These are phyloP conservation scores for Nymphalis c-album DNA, from an alignment of 2,888 invertebrate genomes.

Conservation along the genomic window DNA sequence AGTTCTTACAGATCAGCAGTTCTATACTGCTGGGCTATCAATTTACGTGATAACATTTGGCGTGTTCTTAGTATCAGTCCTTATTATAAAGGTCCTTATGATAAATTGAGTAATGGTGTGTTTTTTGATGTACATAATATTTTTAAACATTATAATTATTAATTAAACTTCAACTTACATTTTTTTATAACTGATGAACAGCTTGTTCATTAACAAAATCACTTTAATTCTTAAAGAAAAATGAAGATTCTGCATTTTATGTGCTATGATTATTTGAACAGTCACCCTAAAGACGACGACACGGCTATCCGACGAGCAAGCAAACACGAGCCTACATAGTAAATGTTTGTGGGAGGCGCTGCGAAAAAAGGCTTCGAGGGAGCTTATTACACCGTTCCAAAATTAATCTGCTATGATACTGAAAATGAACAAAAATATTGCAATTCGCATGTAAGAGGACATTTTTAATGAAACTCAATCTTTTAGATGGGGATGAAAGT, in stretches of 20 bases:
- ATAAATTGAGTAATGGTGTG: too few species aligned
- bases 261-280: neutral
- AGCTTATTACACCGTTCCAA: slow-evolving; percentile 43
- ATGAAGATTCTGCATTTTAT: too few species aligned
- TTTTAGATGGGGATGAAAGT: neutral
- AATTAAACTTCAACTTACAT: too few species aligned
- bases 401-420: slow-evolving; percentile 14
- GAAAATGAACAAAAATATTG: slow-evolving; percentile 2
- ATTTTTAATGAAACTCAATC: neutral
- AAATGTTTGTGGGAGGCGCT: slow-evolving; percentile 47
- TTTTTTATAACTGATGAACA: too few species aligned
- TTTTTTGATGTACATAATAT: too few species aligned
- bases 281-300: slow-evolving; percentile 4
- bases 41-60: too few species aligned
- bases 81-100: too few species aligned
- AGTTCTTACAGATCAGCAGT: too few species aligned
- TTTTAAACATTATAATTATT: too few species aligned
- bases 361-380: slow-evolving; percentile 39
- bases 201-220: too few species aligned
- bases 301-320: slow-evolving; percentile 45
- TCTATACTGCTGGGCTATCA: neutral
- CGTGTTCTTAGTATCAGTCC: too few species aligned
- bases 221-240: too few species aligned
- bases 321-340: slow-evolving; percentile 51
- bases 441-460: neutral